Evolutionary conservation across 1,140 invertebrate species (phyloP), one percentile per base, ranked within the genome.

Genomic region (Archivesica marissinica): DNA sequence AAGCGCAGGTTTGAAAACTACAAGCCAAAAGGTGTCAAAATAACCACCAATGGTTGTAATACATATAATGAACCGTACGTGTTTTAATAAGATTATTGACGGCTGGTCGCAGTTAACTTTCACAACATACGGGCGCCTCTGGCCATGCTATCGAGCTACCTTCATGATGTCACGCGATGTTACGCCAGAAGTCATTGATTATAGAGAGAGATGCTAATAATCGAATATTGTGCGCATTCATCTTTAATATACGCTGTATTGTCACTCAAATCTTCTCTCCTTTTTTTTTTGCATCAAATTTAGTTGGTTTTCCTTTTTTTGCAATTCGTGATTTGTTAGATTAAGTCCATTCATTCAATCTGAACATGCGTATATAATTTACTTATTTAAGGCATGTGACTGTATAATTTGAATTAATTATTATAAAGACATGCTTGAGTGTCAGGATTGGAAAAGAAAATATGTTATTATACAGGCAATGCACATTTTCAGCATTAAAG

Each of bases 21-120:
- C 78, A 81, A 39, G 28, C n/a, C 20, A 13, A 30, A 47, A 83
- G 56, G 80, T 83, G 80, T 83, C 80, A 83, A 83, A 83, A 75
- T 54, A 72, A 25, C 44, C 80, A 75, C 80, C 68, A 47, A 30
- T 39, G 30, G 70, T 15, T 28, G 35, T 75, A n/a, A 54, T 50
- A 25, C 33, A 23, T 41, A 74, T 74, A 82, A 74, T 56, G 33
- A 44, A 72, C 15, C 70, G 44, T 81, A 70, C 50, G 61, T 54
- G 23, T 38, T 50, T 66, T 81, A 81, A 81, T 81, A 81, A 54
- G 41, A 25, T 81, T 70, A 81, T 81, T 81, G 74, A 28, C 47
- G 54, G 74, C 59, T 23, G 25, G 50, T 6, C 35, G 33, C 23
- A 25, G 35, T 23, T 38, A 38, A 6, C 20, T 76, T 76, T 59